Conservation (phyloP, 1,140 invertebrate genomes). For the Dysdera silvatica region DNA sequence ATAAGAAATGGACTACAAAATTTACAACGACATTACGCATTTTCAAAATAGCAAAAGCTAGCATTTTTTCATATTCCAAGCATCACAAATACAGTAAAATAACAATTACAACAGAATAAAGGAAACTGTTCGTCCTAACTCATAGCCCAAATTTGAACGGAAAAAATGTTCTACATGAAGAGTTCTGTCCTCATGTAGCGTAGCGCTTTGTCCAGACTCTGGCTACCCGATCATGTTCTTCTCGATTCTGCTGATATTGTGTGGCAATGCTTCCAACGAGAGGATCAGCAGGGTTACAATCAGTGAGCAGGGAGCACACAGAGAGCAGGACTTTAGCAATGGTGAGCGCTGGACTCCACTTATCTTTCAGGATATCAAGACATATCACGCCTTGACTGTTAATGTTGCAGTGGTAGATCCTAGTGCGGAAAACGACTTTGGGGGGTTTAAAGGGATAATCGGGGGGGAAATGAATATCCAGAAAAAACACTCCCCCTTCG, state of each 20-base stretch:
- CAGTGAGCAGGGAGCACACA: slow-evolving; percentile 89
- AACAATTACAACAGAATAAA: too few species aligned
- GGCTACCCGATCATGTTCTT: slow-evolving; percentile 95
- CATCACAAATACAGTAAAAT: too few species aligned
- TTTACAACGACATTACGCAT: too few species aligned
- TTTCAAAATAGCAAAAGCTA: too few species aligned
- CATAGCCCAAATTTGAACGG: too few species aligned
- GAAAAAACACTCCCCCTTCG: slow-evolving; percentile 89
- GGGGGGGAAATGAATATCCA: slow-evolving; percentile 90
- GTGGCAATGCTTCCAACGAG: slow-evolving; percentile 96
- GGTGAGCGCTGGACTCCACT: slow-evolving; percentile 90
- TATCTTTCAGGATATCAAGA: slow-evolving; percentile 90
- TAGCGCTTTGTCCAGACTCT: slow-evolving; percentile 97
- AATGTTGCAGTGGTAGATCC: slow-evolving; percentile 95
- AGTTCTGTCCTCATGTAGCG: slow-evolving; percentile 70
- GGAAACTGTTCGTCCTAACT: too few species aligned
- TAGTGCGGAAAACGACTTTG: slow-evolving; percentile 91
- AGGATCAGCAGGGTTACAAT: slow-evolving; percentile 95
- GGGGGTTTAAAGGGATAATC: slow-evolving; percentile 97
- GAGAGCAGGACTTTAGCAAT: slow-evolving; percentile 91
- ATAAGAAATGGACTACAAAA: too few species aligned
- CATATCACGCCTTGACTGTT: slow-evolving; percentile 95
- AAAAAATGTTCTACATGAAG: too few species aligned
- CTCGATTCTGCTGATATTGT: slow-evolving; percentile 92
- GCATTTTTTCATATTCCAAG: too few species aligned